Base-by-base conservation (phyloP, 2,888 invertebrate species). In the Biston betularia region DNA sequence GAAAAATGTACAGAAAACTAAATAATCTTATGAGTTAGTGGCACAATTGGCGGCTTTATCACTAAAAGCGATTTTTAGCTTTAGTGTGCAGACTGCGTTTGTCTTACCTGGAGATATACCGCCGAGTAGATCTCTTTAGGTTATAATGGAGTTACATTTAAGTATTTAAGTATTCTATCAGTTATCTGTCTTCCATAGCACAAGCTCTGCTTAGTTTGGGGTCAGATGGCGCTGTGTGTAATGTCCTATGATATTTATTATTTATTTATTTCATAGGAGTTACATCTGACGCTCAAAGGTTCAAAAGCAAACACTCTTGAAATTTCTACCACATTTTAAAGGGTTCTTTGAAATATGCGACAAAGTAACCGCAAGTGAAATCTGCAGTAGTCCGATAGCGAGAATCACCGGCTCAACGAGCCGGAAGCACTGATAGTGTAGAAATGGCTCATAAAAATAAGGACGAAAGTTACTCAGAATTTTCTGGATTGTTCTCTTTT, bases 401-500 rank as follows among this genome's bases (percentile, higher is more conserved):
- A 64, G 65, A 69, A 78, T 76, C 71, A 72, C 77, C 79, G 72
- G 68, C 68, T 55, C 86, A 76, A 74, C 85, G 86, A 80, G 63
- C 82, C 57, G 84, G 83, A 86, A 86, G 54, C 55, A 14, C 69
- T 68, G 85, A 86, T 86, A 86, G 81, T 78, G 73, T 73, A 74
- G 73, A 79, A 78, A 75, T 75, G 73, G 73, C 75, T 75, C 75
- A 79, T 80, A 79, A 81, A 81, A 79, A 67, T 63, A 55, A 58
- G 46, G 45, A 33, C 9, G 12, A 12, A 46, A 42, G 40, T 60
- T 50, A 56, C 54, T 60, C 48, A 14, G 38, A 52, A 15, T 61
- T 66, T 52, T 38, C 44, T 59, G 42, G 44, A 53, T 55, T 59
- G 42, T 50, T 34, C 34, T 33, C 55, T 5, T 24, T 44, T 48